phyloP scores from a whole-genome alignment of 2,797 vertebrate species.

The Hoplostethus atlanticus region DNA sequence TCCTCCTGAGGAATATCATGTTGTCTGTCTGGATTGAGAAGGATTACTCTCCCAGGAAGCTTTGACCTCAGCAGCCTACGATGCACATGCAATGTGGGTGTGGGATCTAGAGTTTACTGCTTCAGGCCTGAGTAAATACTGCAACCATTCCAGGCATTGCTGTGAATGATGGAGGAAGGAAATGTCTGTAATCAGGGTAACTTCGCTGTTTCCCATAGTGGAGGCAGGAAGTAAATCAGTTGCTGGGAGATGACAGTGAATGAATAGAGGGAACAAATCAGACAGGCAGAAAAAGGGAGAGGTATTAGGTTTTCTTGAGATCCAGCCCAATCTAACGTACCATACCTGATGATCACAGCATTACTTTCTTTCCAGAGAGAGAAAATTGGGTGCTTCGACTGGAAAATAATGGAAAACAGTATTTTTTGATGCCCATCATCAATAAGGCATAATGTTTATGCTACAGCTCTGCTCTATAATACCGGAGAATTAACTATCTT shows the following conservation, averaged over 20 bases:
- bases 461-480: conserved; percentile 24
- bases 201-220: conserved; percentile 78
- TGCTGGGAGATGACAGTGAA: conserved; percentile 67
- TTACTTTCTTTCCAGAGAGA: too few relatives aligned
- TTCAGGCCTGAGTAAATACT: conserved; percentile 81
- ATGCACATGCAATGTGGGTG: conserved; percentile 80
- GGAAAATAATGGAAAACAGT: too few relatives aligned
- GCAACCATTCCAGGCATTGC: conserved; percentile 79
- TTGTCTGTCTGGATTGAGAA: conserved; percentile 41
- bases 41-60: conserved; percentile 70
- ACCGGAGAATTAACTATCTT: conserved; percentile 6
- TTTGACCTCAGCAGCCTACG: conserved; percentile 63
- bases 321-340: neutral
- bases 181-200: conserved; percentile 83
- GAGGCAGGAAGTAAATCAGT: conserved; percentile 74
- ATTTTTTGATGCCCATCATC: neutral
- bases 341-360: neutral
- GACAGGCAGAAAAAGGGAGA: conserved; percentile 31
- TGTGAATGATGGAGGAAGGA: conserved; percentile 82
- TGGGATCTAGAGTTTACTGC: conserved; percentile 77
- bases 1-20: conserved; percentile 33
- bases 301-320: neutral
- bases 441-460: neutral
- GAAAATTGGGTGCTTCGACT: too few relatives aligned
- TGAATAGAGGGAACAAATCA: conserved; percentile 54